A percentile compares a stretch with the other conserved stretches of the same genome.
Evolutionary conservation across 2,797 vertebrate species (phyloP).

Genomic region (Thripadectes ignobilis): DNA sequence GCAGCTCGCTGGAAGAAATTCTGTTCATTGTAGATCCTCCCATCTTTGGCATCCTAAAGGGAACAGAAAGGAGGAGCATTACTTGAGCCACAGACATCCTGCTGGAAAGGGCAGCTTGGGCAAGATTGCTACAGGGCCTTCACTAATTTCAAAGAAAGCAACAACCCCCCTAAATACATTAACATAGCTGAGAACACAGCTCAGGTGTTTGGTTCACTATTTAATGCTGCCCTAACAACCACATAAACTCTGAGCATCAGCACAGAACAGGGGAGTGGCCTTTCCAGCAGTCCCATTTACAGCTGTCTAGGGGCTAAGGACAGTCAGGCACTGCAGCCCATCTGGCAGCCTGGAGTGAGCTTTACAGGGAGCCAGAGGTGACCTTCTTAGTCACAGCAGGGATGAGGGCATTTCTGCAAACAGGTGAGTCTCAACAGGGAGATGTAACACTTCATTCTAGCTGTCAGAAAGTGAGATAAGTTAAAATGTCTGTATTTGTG

Average conservation of each 20-base stretch:
- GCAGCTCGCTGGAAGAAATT: constrained; percentile 93
- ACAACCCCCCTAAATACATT: not conserved
- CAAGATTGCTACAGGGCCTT: not conserved
- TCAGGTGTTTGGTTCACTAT: not conserved
- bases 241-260: not conserved
- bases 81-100: not conserved
- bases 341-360: not conserved
- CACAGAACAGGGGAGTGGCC: not conserved
- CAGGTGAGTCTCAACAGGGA: not conserved
- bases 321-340: not conserved
- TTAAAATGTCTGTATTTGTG: not conserved
- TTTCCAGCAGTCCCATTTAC: not conserved
- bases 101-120: not conserved
- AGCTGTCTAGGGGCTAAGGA: not conserved
- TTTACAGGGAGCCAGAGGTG: not conserved
- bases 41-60: constrained; percentile 87
- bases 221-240: not conserved
- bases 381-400: not conserved
- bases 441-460: not conserved
- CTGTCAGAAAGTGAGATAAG: not conserved
- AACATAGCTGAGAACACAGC: not conserved
- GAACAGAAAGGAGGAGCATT: not conserved
- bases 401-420: not conserved
- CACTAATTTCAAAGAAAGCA: not conserved
- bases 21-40: constrained; percentile 91